phyloP scores from a whole-genome alignment of 2,888 invertebrate genomes.

The Branchipolynoe longqiensis region DNA sequence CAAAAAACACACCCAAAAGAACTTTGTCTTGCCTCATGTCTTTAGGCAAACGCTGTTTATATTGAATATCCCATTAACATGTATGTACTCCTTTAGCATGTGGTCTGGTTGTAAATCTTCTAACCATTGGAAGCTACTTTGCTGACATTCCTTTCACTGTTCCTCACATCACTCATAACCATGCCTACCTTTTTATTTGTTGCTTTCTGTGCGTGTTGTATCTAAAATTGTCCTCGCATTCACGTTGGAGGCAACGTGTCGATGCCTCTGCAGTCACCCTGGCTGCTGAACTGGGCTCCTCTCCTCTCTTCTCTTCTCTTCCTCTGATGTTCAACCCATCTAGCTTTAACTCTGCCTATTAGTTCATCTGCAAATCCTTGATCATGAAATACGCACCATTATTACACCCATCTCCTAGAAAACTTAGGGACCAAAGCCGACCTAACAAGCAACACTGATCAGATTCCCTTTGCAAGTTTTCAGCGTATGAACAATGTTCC shows the following conservation, averaged over 20 bases:
- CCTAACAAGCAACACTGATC: conserved; percentile 13
- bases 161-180: background rate
- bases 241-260: background rate
- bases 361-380: background rate
- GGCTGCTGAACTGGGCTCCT: background rate
- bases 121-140: conserved; percentile 11
- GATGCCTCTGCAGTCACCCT: background rate
- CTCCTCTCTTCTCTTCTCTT: background rate
- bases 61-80: too few relatives aligned
- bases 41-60: too few relatives aligned
- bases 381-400: background rate
- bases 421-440: conserved; percentile 30
- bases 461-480: background rate
- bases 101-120: conserved; percentile 23
- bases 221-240: conserved; percentile 14
- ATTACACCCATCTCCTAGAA: conserved; percentile 9
- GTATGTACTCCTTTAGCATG: too few relatives aligned
- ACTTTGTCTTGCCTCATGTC: too few relatives aligned
- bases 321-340: too few relatives aligned
- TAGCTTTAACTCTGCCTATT: background rate
- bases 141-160: conserved; percentile 1
- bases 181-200: background rate
- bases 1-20: too few relatives aligned
- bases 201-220: conserved; percentile 30
- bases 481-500: background rate